Evolutionary conservation across 2,888 invertebrate species (phyloP).

Genomic region (Mongoloraphidia duomilia): DNA sequence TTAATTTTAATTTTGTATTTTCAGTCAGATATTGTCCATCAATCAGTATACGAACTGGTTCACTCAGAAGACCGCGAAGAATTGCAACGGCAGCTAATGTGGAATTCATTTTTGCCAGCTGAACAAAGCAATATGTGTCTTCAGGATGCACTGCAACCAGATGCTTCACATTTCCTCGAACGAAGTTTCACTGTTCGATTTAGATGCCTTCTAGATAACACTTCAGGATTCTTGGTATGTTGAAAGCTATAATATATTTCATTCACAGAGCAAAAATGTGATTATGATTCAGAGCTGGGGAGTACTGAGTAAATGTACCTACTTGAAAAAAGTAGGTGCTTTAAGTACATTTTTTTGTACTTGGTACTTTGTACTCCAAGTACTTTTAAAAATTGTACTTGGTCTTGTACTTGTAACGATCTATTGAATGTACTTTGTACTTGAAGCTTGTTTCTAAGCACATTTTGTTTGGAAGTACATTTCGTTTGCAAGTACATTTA

Average conservation of each 20-base stretch:
- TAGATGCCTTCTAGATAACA: slow-evolving; percentile 96
- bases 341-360: too few species aligned
- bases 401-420: too few species aligned
- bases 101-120: slow-evolving; percentile 84
- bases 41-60: slow-evolving; percentile 96
- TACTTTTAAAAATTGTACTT: too few species aligned
- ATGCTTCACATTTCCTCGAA: slow-evolving; percentile 80
- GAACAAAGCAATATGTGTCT: slow-evolving; percentile 64
- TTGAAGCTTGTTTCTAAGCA: too few species aligned
- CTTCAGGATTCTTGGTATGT: slow-evolving; percentile 94
- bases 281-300: too few species aligned
- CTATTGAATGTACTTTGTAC: too few species aligned
- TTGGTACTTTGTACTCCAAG: too few species aligned
- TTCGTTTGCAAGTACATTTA: too few species aligned
- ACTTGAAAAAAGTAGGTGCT: too few species aligned
- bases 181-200: slow-evolving; percentile 97
- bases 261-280: too few species aligned
- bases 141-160: slow-evolving; percentile 78
- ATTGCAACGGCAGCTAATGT: slow-evolving; percentile 83
- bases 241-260: not conserved
- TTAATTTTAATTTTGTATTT: slow-evolving; percentile 20
- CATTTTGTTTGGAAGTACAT: too few species aligned
- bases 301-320: too few species aligned
- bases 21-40: slow-evolving; percentile 99
- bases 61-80: slow-evolving; percentile 99